Base-by-base conservation (phyloP, 2,888 invertebrate genomes). In the Tetragonisca angustula region DNA sequence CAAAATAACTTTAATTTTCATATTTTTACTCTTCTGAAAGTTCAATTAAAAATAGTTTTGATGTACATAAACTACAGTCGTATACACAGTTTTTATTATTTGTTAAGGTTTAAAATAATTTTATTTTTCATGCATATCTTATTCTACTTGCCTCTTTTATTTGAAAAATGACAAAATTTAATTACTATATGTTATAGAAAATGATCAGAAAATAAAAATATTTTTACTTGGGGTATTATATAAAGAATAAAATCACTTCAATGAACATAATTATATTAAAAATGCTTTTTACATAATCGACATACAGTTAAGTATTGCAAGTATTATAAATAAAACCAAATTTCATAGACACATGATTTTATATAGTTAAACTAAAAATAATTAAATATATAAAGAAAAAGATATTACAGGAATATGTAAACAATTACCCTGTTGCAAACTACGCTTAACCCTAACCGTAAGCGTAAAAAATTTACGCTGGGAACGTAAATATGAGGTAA, bases 401-500 rank as follows among this genome's bases (percentile, higher is more conserved):
- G 61, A 52, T 27, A 73, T 71, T 21, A 69, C 69, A 81, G n/a
- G 52, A 76, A 76, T 70, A 76, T 70, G 36, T 32, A 32, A 83
- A 82, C 32, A 15, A 78, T 86, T 88, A 88, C 88, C 88, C 86
- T 88, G 81, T 82, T 86, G 61, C 32, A 69, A 88, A 74, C 71
- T 78, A 88, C 67, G 70, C 62, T 69, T 73, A 69, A 50, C 50
- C 59, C 64, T 76, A 73, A 74, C 71, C 72, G 71, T 78, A 84
- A 77, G 81, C 73, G 67, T 77, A 77, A 83, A 81, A 54, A 17
- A 83, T 81, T 75, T 76, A 76, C 56, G 79, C 19, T 68, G 64
- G 56, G 84, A 82, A 86, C n/a, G 83, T 79, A 83, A 84, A 85
- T 72, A 67, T 67, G 81, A 88, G 83, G 82, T 86, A 88, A 86